Base-by-base conservation (phyloP, 2,113 vertebrate species). In the Tympanuchus pallidicinctus region DNA sequence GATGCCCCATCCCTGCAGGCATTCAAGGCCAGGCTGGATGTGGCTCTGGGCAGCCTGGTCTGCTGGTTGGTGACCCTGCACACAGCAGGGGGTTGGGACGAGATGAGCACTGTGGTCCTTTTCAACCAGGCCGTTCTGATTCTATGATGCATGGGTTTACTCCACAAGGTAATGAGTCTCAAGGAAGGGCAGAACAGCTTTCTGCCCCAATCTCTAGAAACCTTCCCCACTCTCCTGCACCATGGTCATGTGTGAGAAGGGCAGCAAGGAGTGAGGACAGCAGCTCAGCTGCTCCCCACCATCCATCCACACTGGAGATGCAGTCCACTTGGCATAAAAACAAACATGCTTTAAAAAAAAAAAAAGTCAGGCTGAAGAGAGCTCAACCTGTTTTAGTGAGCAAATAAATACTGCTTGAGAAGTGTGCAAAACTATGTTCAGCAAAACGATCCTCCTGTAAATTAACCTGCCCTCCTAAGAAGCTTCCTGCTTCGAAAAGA, bases 211-310 rank as follows among this genome's bases (percentile, higher is more conserved):
- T 36, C 50, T n/a, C 6, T 28, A 8, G 7, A 70, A 32, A 0
- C 28, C 25, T 27, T 10, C 42, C 10, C 18, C 18, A 6, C 20
- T 61, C 1, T 0, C 17, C 45, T n/a, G 6, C 3, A 21, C 10
- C 60, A 34, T 1, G 21, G 13, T 20, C 57, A 60, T 22, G 10
- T 6, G 22, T 0, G 2, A 42, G 7, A 81, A 74, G 34, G 34
- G 54, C 12, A 30, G 13, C 3, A 6, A 0, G 1, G 34, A 25
- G 4, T 6, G 28, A 76, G 5, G 30, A n/a, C 72, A 25, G 27
- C 52, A 92, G 43, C 40, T 73, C 82, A 0, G 2, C 22, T 32
- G 8, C 43, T 86, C 27, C 27, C 60, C 36, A 3, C 13, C 17
- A 8, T 7, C 13, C 17, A 8, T 7, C n/a, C 61, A 38, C 71